Evolutionary conservation across 2,797 vertebrate species (phyloP), one percentile per base, ranked within the genome.

Genomic region (Malacoctenus gilli): DNA sequence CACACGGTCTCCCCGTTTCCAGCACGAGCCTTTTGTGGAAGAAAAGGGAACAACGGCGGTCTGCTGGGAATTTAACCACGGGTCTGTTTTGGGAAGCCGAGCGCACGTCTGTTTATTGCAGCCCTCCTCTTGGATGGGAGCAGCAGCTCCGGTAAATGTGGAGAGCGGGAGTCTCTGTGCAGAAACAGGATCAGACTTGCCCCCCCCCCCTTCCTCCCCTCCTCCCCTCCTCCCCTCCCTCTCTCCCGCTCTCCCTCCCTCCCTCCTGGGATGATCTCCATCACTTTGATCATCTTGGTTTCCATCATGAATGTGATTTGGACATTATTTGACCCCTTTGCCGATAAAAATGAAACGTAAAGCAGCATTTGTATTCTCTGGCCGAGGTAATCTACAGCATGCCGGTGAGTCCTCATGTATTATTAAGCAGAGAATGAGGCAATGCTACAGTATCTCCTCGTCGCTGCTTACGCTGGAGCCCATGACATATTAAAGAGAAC

Each of bases 401-500:
- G 59, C 46, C 65, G 47, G 11, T 35, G 53, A 52, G 47, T 56
- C 51, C 62, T 63, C 0, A 6, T 87, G 51, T 75, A 70, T 79
- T 84, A 82, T 82, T 75, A 65, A 79, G 46, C 65, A 79, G 23
- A 59, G 49, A 77, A 67, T 23, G 59, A 76, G 42, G 62, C 74
- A 30, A 19, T 38, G 63, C 68, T 62, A 38, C 59, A 58, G 50
- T 54, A 75, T 75, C 63, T 74, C 61, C 58, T 60, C 41, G 21
- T 54, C 40, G 64, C 80, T 58, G 77, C 75, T 75, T 69, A 59
- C 56, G 59, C 50, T 68, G 56, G 48, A 52, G 64, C 62, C 82
- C 40, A 48, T 75, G 82, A 78, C 85, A 79, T 83, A 84, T 81
- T 77, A 75, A 76, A 79, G 53, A 71, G 61, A 82, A 77, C 66